Evolutionary conservation across 2,113 vertebrate species (phyloP), one percentile per base, ranked within the genome.

Genomic region (Ariopsis seemanni): DNA sequence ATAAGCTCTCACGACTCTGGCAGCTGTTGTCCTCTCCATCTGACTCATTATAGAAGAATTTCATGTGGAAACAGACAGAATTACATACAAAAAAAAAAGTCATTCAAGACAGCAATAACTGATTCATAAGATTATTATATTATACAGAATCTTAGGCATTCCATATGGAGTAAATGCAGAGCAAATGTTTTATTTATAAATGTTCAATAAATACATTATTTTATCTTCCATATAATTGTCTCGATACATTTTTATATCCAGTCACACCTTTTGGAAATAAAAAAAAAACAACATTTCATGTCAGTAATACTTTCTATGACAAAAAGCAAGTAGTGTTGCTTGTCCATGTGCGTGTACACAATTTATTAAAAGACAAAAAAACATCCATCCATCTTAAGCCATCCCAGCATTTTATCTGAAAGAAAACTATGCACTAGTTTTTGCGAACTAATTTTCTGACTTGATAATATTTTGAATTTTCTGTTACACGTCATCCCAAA

Each of bases 31-130:
- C 48, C 22, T 86, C 62, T 58, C 63, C 52, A 48, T 42, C 77
- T 86, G 75, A 69, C 63, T 86, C 63, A 86, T 81, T 86, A 86
- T 58, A 30, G 52, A 71, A 52, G 77, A 86, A 81, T 79, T 69
- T 77, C 60, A 30, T 71, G 78, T 62, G 65, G 67, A 87, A 86
- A 86, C 78, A 86, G 85, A 71, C 27, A n/a, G 7, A 86, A 80
- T 71, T 72, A 17, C 30, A 82, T 17, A 62, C 30, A 9, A 7
- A 85, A 85, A 75, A 22, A 74, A 75, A 75, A 75, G 15, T 27
- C 0, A 34, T 20, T 85, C 71, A 77, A 85, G 14, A 57, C 58
- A 65, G 57, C 60, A 78, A 86, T 86, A 79, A 78, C 4, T 71
- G 78, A 42, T 78, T 69, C 77, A 86, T 82, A 34, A 22, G 78